phyloP scores from a whole-genome alignment of 2,888 invertebrate genomes.

The Candidula unifasciata region DNA sequence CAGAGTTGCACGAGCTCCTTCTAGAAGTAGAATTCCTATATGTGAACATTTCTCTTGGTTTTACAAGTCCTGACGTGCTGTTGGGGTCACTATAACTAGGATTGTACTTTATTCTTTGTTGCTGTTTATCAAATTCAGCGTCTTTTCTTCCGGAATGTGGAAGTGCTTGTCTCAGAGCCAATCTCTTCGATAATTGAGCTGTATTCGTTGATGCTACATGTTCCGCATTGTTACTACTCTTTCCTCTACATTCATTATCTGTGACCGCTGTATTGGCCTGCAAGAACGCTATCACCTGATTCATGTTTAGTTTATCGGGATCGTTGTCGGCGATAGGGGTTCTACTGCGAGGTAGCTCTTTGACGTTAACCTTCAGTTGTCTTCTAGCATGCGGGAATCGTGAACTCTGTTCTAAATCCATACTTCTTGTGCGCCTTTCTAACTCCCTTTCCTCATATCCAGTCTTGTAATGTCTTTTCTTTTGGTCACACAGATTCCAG shows the following conservation, averaged over 20 bases:
- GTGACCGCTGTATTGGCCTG: slow-evolving; percentile 55
- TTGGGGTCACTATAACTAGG: not conserved
- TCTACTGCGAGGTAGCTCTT: slow-evolving; percentile 67
- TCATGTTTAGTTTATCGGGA: slow-evolving; percentile 71
- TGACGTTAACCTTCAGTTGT: slow-evolving; percentile 66
- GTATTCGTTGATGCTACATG: not conserved
- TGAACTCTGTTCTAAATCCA: not conserved
- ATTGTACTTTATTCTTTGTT: not conserved
- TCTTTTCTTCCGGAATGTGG: not conserved
- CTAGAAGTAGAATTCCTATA: not conserved
- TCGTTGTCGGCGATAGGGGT: slow-evolving; percentile 70
- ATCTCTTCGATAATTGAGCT: not conserved
- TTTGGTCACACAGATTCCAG: slow-evolving; percentile 55
- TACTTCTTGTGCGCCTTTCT: not conserved
- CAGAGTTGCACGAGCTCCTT: not conserved
- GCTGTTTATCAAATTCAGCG: not conserved
- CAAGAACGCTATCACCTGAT: slow-evolving; percentile 68
- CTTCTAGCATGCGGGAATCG: not conserved
- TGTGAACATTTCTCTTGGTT: not conserved
- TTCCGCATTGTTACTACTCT: not conserved
- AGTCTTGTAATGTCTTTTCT: slow-evolving; percentile 45
- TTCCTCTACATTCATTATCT: slow-evolving; percentile 22
- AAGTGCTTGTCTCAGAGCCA: not conserved
- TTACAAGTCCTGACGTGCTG: not conserved
- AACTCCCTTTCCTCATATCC: slow-evolving; percentile 59